A percentile compares a stretch with the other conserved stretches of the same genome.
Conservation (phyloP, 2,888 invertebrate genomes). For the Cantharis nigra region DNA sequence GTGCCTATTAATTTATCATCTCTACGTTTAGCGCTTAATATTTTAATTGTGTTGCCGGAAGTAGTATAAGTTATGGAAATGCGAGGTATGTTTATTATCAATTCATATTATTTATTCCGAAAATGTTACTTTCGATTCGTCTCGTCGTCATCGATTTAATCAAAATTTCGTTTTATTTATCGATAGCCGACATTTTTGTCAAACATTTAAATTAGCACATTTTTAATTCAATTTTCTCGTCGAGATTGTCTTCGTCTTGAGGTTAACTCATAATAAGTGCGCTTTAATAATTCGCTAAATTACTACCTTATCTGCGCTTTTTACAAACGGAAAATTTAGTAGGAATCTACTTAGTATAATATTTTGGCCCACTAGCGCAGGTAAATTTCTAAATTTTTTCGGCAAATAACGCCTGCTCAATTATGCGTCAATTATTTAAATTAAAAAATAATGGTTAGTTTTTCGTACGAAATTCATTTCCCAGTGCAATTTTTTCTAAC, state of each 20-base stretch:
- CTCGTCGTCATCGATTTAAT: not conserved
- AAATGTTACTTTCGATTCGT: not conserved
- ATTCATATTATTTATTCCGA: not conserved
- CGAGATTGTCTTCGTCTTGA: no score
- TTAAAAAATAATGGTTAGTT: not conserved
- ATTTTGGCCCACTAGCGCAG: not conserved
- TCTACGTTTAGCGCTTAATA: slow-evolving; percentile 16
- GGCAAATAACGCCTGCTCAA: not conserved
- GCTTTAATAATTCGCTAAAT: not conserved
- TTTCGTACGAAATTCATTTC: not conserved
- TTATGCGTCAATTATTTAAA: not conserved
- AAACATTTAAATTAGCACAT: not conserved
- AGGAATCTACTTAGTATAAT: not conserved
- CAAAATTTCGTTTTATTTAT: not conserved
- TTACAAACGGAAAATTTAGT: not conserved
- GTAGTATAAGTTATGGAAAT: slow-evolving; percentile 49
- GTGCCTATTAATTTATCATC: slow-evolving; percentile 15
- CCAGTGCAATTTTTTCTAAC: not conserved
- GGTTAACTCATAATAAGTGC: not conserved
- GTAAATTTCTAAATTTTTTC: not conserved
- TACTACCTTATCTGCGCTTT: not conserved
- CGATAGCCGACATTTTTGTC: not conserved
- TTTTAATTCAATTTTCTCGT: not conserved
- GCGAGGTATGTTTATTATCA: slow-evolving; percentile 47
- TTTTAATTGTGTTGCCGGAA: slow-evolving; percentile 31